phyloP scores from a whole-genome alignment of 2,888 invertebrate species.

The Temnothorax unifasciatus region DNA sequence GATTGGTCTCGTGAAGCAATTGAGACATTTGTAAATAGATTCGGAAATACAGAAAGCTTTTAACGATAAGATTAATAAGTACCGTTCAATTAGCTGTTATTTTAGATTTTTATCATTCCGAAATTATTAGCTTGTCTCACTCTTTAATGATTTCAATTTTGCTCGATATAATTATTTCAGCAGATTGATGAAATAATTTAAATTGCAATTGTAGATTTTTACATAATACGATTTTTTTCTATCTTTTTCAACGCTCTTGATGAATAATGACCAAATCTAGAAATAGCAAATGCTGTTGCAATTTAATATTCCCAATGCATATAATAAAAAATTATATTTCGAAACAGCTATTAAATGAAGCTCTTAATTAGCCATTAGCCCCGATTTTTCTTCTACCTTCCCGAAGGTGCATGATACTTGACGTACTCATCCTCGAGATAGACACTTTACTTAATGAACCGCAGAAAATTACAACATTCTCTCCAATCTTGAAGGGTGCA shows the following conservation, averaged over 20 bases:
- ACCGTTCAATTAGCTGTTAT: not conserved
- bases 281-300: not conserved
- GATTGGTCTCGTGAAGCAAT: not conserved
- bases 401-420: not conserved
- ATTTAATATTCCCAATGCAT: not conserved
- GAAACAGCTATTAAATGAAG: constrained; percentile 12
- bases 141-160: not conserved
- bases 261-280: not conserved
- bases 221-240: not conserved
- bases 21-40: not conserved
- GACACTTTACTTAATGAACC: constrained; percentile 36
- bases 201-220: not conserved
- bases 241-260: not conserved
- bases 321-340: not conserved
- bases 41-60: not conserved
- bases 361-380: constrained; percentile 7
- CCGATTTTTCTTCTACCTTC: constrained; percentile 15
- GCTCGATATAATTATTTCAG: not conserved
- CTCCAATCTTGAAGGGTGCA: not conserved
- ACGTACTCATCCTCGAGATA: not conserved
- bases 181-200: not conserved
- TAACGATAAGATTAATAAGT: not conserved
- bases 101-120: not conserved
- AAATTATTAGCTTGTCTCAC: not conserved
- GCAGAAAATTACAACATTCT: constrained; percentile 26